Evolutionary conservation across 2,797 vertebrate genomes (phyloP).

Genomic region (Enteromius unitaeniatus): DNA sequence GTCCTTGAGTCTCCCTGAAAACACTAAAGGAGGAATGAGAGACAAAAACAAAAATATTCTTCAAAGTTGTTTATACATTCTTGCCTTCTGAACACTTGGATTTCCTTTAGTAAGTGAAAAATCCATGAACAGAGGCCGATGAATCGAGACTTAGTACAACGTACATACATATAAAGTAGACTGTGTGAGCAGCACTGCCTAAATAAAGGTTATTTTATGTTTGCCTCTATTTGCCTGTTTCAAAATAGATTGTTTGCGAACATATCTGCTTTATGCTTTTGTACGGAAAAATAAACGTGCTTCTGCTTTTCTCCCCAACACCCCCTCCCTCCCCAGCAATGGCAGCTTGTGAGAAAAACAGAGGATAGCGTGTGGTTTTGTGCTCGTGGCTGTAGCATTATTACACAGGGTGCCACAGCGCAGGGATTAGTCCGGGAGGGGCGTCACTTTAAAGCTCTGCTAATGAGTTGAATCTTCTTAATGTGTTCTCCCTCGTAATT

Average conservation of each 20-base stretch:
- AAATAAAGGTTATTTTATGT: conserved; percentile 28
- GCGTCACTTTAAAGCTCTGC: conserved; percentile 80
- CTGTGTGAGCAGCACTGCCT: neutral
- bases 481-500: conserved; percentile 84
- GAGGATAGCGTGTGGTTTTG: conserved; percentile 56
- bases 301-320: neutral
- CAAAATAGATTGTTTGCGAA: conserved; percentile 14
- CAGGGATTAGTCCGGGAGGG: conserved; percentile 82
- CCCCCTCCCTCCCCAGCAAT: neutral
- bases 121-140: conserved; percentile 50
- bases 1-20: conserved; percentile 52
- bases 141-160: conserved; percentile 18
- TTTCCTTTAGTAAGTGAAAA: conserved; percentile 45
- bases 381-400: conserved; percentile 74
- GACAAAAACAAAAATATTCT: conserved; percentile 46
- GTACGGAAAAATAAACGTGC: neutral
- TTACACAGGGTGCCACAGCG: conserved; percentile 81
- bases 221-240: conserved; percentile 1
- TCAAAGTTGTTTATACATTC: conserved; percentile 68
- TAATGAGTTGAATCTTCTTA: conserved; percentile 87
- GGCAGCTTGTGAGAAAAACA: conserved; percentile 65
- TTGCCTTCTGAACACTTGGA: conserved; percentile 64
- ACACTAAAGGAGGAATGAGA: conserved; percentile 50
- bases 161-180: conserved; percentile 41
- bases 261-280: neutral